Evolutionary conservation across 1,140 invertebrate species (phyloP).

Genomic region (Listronotus bonariensis): DNA sequence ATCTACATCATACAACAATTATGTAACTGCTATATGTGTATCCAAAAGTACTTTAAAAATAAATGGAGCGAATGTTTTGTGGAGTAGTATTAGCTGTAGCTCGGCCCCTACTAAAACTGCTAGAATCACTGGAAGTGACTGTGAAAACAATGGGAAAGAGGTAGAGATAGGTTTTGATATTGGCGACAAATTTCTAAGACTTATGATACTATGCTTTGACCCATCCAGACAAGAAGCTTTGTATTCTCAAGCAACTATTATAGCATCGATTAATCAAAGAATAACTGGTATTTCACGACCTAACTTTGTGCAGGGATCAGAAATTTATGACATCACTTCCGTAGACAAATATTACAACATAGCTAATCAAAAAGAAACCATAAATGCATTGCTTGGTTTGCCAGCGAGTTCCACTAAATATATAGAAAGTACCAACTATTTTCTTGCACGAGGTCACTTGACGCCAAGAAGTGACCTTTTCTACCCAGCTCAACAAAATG

Average conservation of each 20-base stretch:
- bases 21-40: conserved; percentile 1
- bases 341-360: conserved; percentile 45
- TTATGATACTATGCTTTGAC: conserved; percentile 47
- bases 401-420: conserved; percentile 43
- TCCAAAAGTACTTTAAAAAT: not conserved
- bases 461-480: conserved; percentile 68
- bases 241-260: conserved; percentile 43
- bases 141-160: conserved; percentile 5
- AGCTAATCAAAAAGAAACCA: conserved; percentile 44
- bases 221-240: conserved; percentile 29
- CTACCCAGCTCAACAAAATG: conserved; percentile 64
- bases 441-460: conserved; percentile 68
- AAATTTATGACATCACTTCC: conserved; percentile 45
- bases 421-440: conserved; percentile 62
- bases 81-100: not conserved
- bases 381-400: conserved; percentile 50
- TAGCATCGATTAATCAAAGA: conserved; percentile 40
- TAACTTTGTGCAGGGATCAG: conserved; percentile 39
- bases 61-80: not conserved
- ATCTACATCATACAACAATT: not conserved
- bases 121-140: not conserved
- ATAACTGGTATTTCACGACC: conserved; percentile 49
- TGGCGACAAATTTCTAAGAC: conserved; percentile 36
- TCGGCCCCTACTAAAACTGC: too few relatives aligned
- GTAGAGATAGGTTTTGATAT: not conserved